Evolutionary conservation across 1,140 invertebrate genomes (phyloP), one percentile per base, ranked within the genome.

Genomic region (Orchesella cincta): DNA sequence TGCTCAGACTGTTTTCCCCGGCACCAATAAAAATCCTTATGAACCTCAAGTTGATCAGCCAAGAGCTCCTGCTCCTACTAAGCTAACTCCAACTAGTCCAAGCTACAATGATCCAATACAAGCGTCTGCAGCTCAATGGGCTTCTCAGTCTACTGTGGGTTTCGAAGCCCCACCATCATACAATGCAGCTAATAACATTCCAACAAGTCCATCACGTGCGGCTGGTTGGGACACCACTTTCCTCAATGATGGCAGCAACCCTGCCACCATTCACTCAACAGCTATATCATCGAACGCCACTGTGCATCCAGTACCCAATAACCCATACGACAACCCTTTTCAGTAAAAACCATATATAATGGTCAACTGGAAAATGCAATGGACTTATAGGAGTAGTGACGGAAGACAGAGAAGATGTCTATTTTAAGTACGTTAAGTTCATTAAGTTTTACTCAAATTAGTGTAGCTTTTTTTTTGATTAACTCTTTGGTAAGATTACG

Each of bases 121-220:
- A 36, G 62, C 23, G 23, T 62, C 77, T 5, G 77, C 74, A 2
- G 74, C 74, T 62, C 74, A 75, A 29, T 78, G 77, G 77, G 77
- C 74, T 16, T 36, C 75, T 1, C 75, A 77, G 46, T 73, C 78
- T 5, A 33, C 36, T 62, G 16, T 16, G 28, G 23, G 29, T 29
- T 52, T 36, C n/a, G 23, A 76, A 64, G 76, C 79, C 35, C 76
- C 76, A 3, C 78, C 78, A 72, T 20, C 75, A 2, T 79, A 76
- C 36, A 70, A 67, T 73, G 57, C 71, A 36, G 18, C 8, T 14
- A 5, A 64, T 3, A 33, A 3, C 12, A 39, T 34, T 29, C 23
- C 52, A 23, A 64, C 18, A 31, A 73, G 20, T 5, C 18, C 26
- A 31, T 5, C 74, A 0, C 71, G 51, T 23, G 12, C 51, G 16